Conservation (phyloP, 30 jellyfish, hydroid and myxozoan species). For the Catostylus mosaicus region DNA sequence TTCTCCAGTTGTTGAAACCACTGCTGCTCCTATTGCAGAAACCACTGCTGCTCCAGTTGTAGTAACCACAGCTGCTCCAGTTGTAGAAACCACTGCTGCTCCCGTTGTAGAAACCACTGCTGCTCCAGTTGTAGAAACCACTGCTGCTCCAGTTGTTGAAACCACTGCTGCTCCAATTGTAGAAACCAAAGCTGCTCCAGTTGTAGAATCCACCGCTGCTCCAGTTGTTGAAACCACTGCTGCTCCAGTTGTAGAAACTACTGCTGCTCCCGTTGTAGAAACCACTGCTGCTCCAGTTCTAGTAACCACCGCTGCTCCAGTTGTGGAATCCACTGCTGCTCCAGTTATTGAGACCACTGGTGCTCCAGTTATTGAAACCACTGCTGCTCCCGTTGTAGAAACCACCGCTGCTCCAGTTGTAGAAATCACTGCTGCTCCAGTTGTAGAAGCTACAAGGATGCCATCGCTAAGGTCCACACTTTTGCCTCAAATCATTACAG, state of each 20-base stretch:
- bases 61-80: slow-evolving; percentile 29
- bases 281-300: slow-evolving; percentile 18
- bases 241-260: slow-evolving; percentile 24
- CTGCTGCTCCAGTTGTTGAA: slow-evolving; percentile 19
- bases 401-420: too few species aligned
- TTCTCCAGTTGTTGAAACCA: slow-evolving; percentile 9
- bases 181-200: slow-evolving; percentile 35
- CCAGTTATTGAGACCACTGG: slow-evolving; percentile 28
- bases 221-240: slow-evolving; percentile 53
- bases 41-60: slow-evolving; percentile 26
- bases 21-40: slow-evolving; percentile 21
- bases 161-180: slow-evolving; percentile 25
- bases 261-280: slow-evolving; percentile 40
- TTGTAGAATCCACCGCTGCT: slow-evolving; percentile 30
- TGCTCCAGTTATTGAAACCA: too few species aligned
- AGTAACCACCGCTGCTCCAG: slow-evolving; percentile 37
- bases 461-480: too few species aligned
- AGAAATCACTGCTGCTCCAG: too few species aligned
- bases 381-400: too few species aligned
- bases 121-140: slow-evolving; percentile 30
- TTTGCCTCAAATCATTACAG: too few species aligned
- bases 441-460: too few species aligned
- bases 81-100: slow-evolving; percentile 22
- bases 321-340: slow-evolving; percentile 30
- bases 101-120: slow-evolving; percentile 27